Evolutionary conservation across 2,888 invertebrate genomes (phyloP), one percentile per base, ranked within the genome.

Genomic region (Hypsopygia costalis): DNA sequence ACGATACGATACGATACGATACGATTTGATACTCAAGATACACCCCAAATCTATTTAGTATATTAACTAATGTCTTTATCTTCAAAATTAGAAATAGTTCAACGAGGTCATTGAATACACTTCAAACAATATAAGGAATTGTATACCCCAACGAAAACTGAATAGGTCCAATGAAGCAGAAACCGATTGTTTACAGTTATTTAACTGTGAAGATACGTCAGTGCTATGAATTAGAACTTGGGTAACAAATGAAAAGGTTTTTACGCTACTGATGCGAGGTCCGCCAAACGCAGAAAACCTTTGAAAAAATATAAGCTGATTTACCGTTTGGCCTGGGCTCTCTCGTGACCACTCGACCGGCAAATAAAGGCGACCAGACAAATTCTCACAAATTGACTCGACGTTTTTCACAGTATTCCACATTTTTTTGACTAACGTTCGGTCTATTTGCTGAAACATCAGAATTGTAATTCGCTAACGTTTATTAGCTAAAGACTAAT

Each of bases 291-390:
- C 81, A 83, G 81, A 74, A 73, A 81, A 81, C 81, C 81, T 86
- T 81, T 80, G 81, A 85, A 28, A 83, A 85, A 85, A 80, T 81
- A 75, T 83, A 85, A 85, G 85, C 85, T 85, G 85, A 83, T 86
- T 85, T 86, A 85, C 81, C 77, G 82, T 71, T 65, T 63, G 72
- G 69, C 66, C 67, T 71, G 69, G 62, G 72, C 68, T 69, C 74
- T 74, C 76, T 74, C 69, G 73, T 70, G 75, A 55, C 61, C 81
- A 65, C 71, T 79, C 81, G 76, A 66, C 82, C 82, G 81, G 76
- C 80, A 87, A 87, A 85, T 83, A 86, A 85, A 86, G 81, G 81
- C 81, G 76, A 79, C 81, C 81, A 83, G 85, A 85, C 83, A 85
- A 86, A 86, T 85, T 82, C 77, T 81, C 72, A 70, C 79, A 86